Evolutionary conservation across 2,113 vertebrate species (phyloP), one percentile per base, ranked within the genome.

Genomic region (Neomonachus schauinslandi): DNA sequence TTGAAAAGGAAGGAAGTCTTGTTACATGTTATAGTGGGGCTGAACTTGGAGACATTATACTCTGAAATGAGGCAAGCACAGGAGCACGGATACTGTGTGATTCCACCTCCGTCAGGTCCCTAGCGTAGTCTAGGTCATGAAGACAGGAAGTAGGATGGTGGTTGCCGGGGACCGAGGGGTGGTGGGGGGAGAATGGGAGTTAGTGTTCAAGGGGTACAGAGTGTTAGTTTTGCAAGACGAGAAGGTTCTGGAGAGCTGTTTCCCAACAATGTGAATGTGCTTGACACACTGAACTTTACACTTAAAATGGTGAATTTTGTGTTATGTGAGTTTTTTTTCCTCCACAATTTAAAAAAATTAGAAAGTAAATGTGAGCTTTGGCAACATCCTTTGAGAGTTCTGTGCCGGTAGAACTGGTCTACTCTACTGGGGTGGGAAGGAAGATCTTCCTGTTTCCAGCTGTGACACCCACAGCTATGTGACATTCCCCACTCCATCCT

Each of bases 331-430:
- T 0, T 22, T 31, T 49, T 88, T 28, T 16, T 22, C 1, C 53
- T n/a, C 5, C 28, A 57, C 33, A 21, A 53, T 31, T 86, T 5
- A 33, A 18, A 18, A 53, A 89, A 69, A 28, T 39, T 28, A 31
- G 33, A 57, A 14, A 39, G 16, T 15, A 63, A 46, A 46, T 10
- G 21, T 13, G 36, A 69, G 76, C 18, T 61, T 18, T 6, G 24
- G 16, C 21, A 36, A 31, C 4, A 7, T 12, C 4, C 18, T 3
- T 21, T 7, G 0, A 14, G 39, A 15, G 15, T 51, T 13, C 77
- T 13, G 46, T 61, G 26, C 72, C 15, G 2, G 0, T 0, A 36
- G 21, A 13, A 16, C 6, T 36, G 33, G 5, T 2, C 1, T 1
- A 7, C 14, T 51, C 2, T 26, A 0, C 0, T 28, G 36, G 31